Base-by-base conservation (phyloP, 1,140 invertebrate species). In the Mylabris phalerata region DNA sequence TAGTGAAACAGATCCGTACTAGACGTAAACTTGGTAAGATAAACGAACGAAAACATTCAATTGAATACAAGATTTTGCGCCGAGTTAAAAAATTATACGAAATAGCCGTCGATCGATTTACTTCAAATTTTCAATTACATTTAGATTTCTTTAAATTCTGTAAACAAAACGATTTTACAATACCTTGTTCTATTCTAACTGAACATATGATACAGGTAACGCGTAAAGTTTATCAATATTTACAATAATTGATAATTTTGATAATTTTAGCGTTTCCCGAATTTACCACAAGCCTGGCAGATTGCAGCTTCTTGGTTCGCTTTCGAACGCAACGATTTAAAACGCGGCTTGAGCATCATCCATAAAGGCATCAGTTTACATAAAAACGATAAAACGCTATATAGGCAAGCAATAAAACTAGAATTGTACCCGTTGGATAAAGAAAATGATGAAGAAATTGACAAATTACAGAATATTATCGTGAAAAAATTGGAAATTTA, bases 71-170 rank as follows among this genome's bases (percentile, higher is more conserved):
- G 49, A 66, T 69, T 41, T 42, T 67, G 9, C 64, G 59, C 13
- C 60, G 64, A 24, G 65, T 69, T 38, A 64, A 58, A 48, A 56
- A 57, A 38, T 49, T 65, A 39, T 70, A 70, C 49, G 62, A 65
- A 49, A 66, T 51, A 13, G 65, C 63, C 4, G 26, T 65, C 7
- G 59, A 64, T 51, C 46, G 60, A 58, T 70, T 62, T 61, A 32
- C 61, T 9, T 39, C 58, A 48, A 65, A 68, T 57, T 62, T 58
- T 24, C 40, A 61, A 9, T 42, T 70, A 2, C 46, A 50, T 59
- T 45, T 67, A 19, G 51, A 48, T 13, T 67, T 63, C 52, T 66
- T 65, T 38, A 66, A 68, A 11, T 70, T 68, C 59, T 62, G 65
- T 27, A 68, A 62, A 56, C 45, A 63, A 49, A 45, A 40, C 42